phyloP scores from a whole-genome alignment of 2,113 vertebrate species.

The Eptatretus burgeri region DNA sequence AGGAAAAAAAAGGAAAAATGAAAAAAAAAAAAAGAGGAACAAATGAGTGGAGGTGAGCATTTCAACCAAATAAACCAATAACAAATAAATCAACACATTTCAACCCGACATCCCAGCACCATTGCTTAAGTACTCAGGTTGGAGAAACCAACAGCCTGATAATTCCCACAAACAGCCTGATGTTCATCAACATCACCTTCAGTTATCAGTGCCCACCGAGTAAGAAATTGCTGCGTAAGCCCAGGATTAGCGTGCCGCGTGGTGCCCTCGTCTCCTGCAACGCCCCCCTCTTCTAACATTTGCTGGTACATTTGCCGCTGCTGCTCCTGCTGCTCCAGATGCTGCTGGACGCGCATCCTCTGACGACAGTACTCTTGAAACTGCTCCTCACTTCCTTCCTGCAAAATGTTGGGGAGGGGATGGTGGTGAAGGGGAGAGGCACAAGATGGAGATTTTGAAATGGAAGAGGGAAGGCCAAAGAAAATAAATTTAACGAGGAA shows the following conservation, averaged over 20 bases:
- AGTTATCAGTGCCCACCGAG: constrained; percentile 23
- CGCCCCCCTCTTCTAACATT: constrained; percentile 82
- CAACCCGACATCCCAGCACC: too few species aligned
- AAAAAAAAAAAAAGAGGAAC: too few species aligned
- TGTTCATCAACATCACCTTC: too few species aligned
- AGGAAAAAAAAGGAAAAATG: too few species aligned
- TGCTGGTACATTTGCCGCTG: constrained; percentile 78
- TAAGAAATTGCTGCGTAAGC: constrained; percentile 84
- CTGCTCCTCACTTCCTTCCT: constrained; percentile 67
- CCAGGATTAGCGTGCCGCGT: constrained; percentile 32
- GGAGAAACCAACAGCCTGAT: too few species aligned
- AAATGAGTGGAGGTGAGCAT: too few species aligned
- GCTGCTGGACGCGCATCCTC: constrained; percentile 73
- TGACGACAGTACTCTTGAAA: constrained; percentile 81
- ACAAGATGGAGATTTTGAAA: neutral
- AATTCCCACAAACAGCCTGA: too few species aligned
- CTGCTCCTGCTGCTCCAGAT: constrained; percentile 86
- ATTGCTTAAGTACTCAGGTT: too few species aligned
- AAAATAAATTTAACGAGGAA: neutral
- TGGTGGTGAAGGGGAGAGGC: neutral
- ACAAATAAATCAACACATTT: too few species aligned
- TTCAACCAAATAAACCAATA: too few species aligned
- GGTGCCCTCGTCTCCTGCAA: constrained; percentile 37
- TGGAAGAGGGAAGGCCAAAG: neutral
- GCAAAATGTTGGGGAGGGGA: constrained; percentile 21